A percentile compares a stretch with the other conserved stretches of the same genome.
These are phyloP conservation scores for Calephelis nemesis DNA, from an alignment of 1,140 invertebrate species.

Conservation along the genomic window DNA sequence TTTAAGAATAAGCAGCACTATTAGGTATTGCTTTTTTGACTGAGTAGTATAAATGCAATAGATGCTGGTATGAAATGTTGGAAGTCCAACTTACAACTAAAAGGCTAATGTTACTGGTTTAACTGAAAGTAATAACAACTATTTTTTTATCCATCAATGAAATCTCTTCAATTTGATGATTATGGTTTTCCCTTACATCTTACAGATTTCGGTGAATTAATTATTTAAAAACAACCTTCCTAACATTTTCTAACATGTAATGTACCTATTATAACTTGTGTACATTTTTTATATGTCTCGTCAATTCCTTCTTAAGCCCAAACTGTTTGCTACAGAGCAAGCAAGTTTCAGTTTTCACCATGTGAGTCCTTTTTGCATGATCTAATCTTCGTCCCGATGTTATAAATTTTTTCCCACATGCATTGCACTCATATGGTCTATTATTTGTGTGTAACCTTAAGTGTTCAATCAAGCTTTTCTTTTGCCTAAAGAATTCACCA, in stretches of 20 bases:
- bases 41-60: no score
- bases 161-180: no score
- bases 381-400: slow-evolving; percentile 52
- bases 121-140: slow-evolving; percentile 10
- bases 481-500: slow-evolving; percentile 46
- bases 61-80: no score
- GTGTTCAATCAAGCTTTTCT: slow-evolving; percentile 52
- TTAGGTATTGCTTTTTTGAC: no score
- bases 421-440: slow-evolving; percentile 51
- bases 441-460: slow-evolving; percentile 47
- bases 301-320: slow-evolving; percentile 52
- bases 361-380: slow-evolving; percentile 55
- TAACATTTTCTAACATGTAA: background rate
- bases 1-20: no score
- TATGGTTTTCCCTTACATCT: no score
- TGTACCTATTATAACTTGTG: slow-evolving; percentile 36
- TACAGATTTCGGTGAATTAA: no score
- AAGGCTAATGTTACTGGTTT: background rate
- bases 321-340: slow-evolving; percentile 54
- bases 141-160: background rate
- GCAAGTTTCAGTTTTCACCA: slow-evolving; percentile 45
- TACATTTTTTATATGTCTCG: slow-evolving; percentile 49
- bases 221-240: no score
- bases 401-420: slow-evolving; percentile 49
- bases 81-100: no score